These are phyloP conservation scores for Cassiopea andromeda DNA, from an alignment of 30 jellyfish, hydroid and myxozoan genomes.

Conservation along the genomic window DNA sequence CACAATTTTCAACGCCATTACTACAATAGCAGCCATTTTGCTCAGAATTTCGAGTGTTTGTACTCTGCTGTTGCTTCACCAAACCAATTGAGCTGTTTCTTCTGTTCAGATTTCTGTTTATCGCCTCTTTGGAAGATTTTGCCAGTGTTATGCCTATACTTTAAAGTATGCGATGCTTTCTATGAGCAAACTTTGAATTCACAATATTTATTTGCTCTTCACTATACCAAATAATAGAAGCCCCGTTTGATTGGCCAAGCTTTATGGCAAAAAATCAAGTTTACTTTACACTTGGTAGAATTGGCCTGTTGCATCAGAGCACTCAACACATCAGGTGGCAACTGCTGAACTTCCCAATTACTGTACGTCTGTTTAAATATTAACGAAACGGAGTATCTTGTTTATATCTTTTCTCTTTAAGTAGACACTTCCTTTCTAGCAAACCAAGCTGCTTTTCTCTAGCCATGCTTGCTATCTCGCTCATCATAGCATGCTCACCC, in stretches of 20 bases:
- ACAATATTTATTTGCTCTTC: not conserved
- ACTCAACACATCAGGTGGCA: not conserved
- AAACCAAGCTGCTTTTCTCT: no score
- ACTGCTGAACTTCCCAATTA: not conserved
- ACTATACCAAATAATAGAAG: not conserved
- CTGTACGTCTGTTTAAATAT: not conserved
- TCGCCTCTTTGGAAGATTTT: not conserved
- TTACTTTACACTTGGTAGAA: not conserved
- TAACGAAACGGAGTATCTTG: no score
- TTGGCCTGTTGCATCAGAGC: not conserved
- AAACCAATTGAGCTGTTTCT: not conserved
- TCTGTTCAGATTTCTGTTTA: not conserved
- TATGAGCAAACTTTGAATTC: not conserved
- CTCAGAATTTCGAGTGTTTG: not conserved
- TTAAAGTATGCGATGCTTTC: not conserved
- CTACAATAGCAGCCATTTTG: constrained; percentile 16
- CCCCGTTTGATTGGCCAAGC: not conserved
- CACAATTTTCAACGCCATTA: not conserved
- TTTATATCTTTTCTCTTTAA: no score
- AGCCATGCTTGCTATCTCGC: no score
- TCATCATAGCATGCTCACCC: no score
- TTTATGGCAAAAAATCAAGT: no score
- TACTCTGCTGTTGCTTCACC: not conserved
- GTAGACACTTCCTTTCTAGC: no score
- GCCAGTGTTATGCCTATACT: not conserved